A percentile compares a stretch with the other conserved stretches of the same genome.
Conservation (phyloP, 2,888 invertebrate species). For the Neoaliturus tenellus region DNA sequence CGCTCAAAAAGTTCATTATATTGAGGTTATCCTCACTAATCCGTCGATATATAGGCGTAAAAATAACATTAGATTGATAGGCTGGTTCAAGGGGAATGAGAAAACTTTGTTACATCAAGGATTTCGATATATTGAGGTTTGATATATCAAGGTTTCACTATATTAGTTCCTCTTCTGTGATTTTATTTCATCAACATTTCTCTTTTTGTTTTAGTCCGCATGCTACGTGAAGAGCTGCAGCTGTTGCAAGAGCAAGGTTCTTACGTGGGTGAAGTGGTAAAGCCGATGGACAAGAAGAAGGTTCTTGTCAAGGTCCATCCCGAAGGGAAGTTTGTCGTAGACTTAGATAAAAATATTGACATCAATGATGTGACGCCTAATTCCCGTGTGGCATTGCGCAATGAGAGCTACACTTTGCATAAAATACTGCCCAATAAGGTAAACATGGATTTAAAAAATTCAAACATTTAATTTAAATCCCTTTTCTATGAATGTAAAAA, state of each 20-base stretch:
- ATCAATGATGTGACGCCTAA: slow-evolving; percentile 98
- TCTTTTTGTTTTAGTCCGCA: slow-evolving; percentile 83
- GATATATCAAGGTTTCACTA: no score
- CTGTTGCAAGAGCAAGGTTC: slow-evolving; percentile 98
- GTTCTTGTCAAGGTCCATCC: slow-evolving; percentile 99
- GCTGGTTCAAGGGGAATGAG: no score
- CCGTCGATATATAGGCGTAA: no score
- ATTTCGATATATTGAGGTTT: no score
- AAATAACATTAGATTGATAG: no score
- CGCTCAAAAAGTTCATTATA: no score
- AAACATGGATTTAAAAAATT: slow-evolving; percentile 55
- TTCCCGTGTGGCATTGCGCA: slow-evolving; percentile 97
- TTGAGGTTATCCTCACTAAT: no score
- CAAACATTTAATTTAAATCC: no score
- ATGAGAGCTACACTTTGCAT: slow-evolving; percentile 98
- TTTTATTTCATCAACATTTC: no score
- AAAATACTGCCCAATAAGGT: slow-evolving; percentile 99
- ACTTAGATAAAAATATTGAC: slow-evolving; percentile 99
- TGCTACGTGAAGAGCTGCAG: slow-evolving; percentile 98
- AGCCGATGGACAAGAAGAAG: slow-evolving; percentile 99
- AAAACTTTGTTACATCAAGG: no score
- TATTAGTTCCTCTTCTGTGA: no score
- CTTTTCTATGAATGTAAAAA: no score
- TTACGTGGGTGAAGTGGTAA: slow-evolving; percentile 99
- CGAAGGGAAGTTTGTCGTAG: slow-evolving; percentile 99